Evolutionary conservation across 2,113 vertebrate genomes (phyloP).

Genomic region (Tiliqua scincoides): DNA sequence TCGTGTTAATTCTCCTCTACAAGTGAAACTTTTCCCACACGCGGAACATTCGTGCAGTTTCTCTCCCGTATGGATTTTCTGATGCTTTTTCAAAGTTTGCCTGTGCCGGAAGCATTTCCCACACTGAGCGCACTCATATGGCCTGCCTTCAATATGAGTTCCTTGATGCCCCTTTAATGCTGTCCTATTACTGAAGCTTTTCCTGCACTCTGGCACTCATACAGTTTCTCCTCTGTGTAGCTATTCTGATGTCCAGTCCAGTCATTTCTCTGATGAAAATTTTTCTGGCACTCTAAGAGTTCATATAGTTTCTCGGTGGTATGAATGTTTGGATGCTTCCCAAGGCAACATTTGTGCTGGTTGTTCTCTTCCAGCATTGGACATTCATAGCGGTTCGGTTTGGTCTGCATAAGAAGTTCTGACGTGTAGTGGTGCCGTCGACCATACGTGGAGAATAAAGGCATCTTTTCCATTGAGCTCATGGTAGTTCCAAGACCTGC

Average conservation of each 20-base stretch:
- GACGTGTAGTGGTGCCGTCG: not conserved
- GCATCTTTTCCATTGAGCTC: not conserved
- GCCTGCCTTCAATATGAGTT: not conserved
- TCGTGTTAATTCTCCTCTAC: not conserved
- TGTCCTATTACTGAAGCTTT: not conserved
- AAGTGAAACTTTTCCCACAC: not conserved
- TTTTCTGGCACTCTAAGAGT: not conserved
- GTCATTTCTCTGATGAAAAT: not conserved
- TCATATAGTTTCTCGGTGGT: not conserved
- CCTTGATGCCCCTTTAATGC: not conserved
- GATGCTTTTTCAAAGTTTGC: conserved; percentile 1
- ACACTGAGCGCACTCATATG: not conserved
- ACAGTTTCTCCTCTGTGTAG: not conserved
- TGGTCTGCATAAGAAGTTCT: not conserved
- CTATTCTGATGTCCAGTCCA: not conserved
- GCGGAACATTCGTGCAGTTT: not conserved
- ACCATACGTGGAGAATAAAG: not conserved
- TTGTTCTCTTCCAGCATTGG: not conserved
- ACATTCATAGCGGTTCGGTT: not conserved
- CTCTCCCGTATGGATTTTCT: not conserved
- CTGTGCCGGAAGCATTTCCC: not conserved
- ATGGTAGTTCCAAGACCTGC: not conserved
- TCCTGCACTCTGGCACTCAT: conserved; percentile 45
- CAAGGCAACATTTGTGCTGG: not conserved
- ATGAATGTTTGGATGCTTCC: not conserved